Base-by-base conservation (phyloP, 2,113 vertebrate species). In the Lota lota region DNA sequence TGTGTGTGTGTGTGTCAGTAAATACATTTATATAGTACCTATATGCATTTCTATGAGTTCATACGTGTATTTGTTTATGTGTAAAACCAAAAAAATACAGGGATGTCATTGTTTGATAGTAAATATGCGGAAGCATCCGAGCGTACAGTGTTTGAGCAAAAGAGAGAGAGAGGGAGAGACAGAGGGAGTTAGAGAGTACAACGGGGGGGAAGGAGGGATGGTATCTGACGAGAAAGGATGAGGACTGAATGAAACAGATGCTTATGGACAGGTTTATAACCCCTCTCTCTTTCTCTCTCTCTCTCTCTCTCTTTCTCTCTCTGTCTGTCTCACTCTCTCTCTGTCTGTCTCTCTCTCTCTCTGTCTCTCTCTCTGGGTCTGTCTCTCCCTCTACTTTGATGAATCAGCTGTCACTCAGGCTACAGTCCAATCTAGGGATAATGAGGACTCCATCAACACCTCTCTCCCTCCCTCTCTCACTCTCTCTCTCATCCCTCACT, bases 341-440 rank as follows among this genome's bases (percentile, higher is more conserved):
- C 90, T 88, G 88, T 84, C 84, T 90, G 90, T 83, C 77, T 91
- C 91, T 88, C 91, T 87, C 81, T 69, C 81, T 84, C 83, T 89
- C 82, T 82, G 86, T 86, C 86, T 40, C 85, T 74, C 87, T 84
- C 83, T 91, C 78, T 83, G 82, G 86, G 84, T 87, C 88, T 81
- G 86, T 90, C 88, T 57, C 91, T 90, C 90, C 87, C 90, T 84
- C 84, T 94, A 92, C 93, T 93, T 94, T 95, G 93, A 94, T 94
- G 94, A 94, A 95, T 95, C 93, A 93, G 93, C 94, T 95, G 94
- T 94, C 95, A 96, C 87, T 92, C 88, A 89, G 94, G 93, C 94
- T 94, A 90, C 89, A 89, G 92, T 93, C 93, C 94, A 95, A 95
- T 94, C 94, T 95, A 93, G 93, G 93, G 94, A 93, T 95, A 95